Conservation (phyloP, 2,888 invertebrate genomes). For the Ochlodes sylvanus region DNA sequence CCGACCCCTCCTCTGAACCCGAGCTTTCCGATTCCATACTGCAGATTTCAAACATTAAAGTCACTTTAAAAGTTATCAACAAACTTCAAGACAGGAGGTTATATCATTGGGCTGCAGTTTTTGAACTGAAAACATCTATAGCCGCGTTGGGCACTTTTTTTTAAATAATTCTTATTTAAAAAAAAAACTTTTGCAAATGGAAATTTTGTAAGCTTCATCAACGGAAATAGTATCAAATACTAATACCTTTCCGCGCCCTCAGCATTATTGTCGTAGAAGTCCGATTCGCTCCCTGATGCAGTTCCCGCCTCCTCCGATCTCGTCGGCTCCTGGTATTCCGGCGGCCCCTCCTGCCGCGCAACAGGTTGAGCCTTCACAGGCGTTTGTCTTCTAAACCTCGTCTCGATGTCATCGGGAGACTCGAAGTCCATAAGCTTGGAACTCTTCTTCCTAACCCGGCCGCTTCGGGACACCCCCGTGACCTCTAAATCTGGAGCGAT, state of each 20-base stretch:
- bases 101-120: no score
- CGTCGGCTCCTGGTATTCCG: constrained; percentile 56
- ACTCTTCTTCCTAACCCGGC: constrained; percentile 96
- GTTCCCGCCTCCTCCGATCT: constrained; percentile 64
- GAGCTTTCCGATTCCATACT: constrained; percentile 84
- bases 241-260: constrained; percentile 75
- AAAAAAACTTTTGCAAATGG: no score
- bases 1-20: constrained; percentile 74
- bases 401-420: constrained; percentile 94
- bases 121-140: no score
- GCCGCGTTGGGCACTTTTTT: no score
- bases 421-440: constrained; percentile 97
- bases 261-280: constrained; percentile 75
- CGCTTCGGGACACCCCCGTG: constrained; percentile 94
- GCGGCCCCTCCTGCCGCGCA: constrained; percentile 60
- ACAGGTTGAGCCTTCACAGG: constrained; percentile 63
- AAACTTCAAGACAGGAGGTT: no score
- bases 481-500: constrained; percentile 88
- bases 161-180: no score
- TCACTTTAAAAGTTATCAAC: background rate
- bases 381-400: constrained; percentile 78
- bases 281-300: constrained; percentile 77
- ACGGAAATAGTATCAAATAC: background rate
- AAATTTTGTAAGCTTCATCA: no score
- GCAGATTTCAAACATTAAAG: constrained; percentile 38